Conservation (phyloP, 1,140 invertebrate species). For the Monomorium pharaonis region DNA sequence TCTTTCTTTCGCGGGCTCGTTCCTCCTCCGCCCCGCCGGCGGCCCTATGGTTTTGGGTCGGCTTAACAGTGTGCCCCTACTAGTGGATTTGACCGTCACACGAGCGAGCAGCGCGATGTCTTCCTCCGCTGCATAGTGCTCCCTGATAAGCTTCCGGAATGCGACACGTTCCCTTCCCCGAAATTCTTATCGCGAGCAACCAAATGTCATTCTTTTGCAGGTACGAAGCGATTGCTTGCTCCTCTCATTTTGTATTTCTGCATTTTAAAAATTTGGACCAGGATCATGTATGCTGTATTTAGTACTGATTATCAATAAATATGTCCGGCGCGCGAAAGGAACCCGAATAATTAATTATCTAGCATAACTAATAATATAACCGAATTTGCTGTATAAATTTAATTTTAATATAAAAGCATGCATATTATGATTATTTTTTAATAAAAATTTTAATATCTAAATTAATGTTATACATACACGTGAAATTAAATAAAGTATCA, state of each 20-base stretch:
- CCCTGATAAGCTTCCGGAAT: conserved; percentile 20
- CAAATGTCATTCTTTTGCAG: not conserved
- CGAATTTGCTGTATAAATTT: too few relatives aligned
- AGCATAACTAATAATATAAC: too few relatives aligned
- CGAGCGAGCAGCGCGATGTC: not conserved
- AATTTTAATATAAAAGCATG: too few relatives aligned
- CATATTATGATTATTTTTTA: too few relatives aligned
- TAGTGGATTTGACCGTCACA: conserved; percentile 14
- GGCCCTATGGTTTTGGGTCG: conserved; percentile 53
- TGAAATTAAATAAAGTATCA: too few relatives aligned
- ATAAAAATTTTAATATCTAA: too few relatives aligned
- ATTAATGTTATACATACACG: too few relatives aligned
- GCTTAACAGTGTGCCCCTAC: conserved; percentile 34
- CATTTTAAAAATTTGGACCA: too few relatives aligned
- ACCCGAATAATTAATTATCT: too few relatives aligned
- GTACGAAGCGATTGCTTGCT: not conserved
- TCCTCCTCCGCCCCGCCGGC: not conserved
- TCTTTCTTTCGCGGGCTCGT: conserved; percentile 54
- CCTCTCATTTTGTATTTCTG: not conserved
- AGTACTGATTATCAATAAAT: too few relatives aligned
- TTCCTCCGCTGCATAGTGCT: conserved; percentile 22
- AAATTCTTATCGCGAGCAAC: not conserved
- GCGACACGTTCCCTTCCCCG: not conserved
- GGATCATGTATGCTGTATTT: too few relatives aligned
- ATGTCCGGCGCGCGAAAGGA: too few relatives aligned